A percentile compares a stretch with the other conserved stretches of the same genome.
Evolutionary conservation across 1,140 invertebrate genomes (phyloP).

Genomic region (Zaprionus nigranus): DNA sequence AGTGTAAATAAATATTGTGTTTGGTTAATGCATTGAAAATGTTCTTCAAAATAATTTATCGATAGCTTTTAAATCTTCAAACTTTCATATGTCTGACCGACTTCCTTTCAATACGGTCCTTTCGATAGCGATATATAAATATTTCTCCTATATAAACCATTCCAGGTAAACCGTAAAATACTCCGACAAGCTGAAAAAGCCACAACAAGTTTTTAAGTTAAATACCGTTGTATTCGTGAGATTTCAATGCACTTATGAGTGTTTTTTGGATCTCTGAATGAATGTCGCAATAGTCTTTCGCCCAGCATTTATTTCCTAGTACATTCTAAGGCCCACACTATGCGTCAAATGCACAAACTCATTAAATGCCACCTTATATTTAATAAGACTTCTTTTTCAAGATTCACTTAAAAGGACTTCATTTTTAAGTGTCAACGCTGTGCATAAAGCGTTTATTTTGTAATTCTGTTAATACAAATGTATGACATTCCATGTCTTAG

Average conservation of each 20-base stretch:
- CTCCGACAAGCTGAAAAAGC: conserved; percentile 5
- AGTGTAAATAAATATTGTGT: not conserved
- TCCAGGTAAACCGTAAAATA: not conserved
- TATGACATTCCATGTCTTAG: not conserved
- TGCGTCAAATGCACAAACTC: not conserved
- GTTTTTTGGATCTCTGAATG: not conserved
- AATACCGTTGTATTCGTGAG: not conserved
- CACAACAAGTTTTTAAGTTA: not conserved
- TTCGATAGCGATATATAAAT: not conserved
- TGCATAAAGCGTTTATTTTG: not conserved
- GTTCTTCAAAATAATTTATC: not conserved
- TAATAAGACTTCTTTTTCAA: conserved; percentile 1
- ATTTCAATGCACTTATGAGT: not conserved
- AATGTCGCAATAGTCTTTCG: not conserved
- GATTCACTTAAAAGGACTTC: not conserved
- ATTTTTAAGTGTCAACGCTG: not conserved
- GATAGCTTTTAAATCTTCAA: too few relatives aligned
- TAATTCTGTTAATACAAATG: not conserved
- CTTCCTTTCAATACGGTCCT: too few relatives aligned
- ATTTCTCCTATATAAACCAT: not conserved
- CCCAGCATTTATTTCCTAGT: not conserved
- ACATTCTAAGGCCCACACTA: not conserved
- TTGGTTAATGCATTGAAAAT: too few relatives aligned
- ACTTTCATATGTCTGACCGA: too few relatives aligned
- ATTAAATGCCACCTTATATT: not conserved